These are phyloP conservation scores for Pagetopsis macropterus DNA, from an alignment of 2,797 vertebrate species.

Conservation along the genomic window DNA sequence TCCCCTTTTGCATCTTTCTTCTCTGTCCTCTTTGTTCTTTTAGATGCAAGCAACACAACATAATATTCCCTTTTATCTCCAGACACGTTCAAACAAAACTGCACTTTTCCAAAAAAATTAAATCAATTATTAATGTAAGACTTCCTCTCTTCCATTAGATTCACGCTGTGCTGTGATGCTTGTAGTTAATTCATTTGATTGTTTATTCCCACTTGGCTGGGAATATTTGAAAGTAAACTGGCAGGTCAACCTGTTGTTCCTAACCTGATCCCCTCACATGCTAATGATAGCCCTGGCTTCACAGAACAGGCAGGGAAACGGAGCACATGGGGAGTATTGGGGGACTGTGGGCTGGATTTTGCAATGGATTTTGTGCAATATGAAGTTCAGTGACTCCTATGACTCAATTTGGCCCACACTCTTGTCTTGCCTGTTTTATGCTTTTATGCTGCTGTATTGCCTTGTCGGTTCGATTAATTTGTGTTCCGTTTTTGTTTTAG, in stretches of 20 bases:
- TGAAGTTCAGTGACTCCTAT: constrained; percentile 45
- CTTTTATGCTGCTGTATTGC: too few species aligned
- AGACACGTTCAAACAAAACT: constrained; percentile 7
- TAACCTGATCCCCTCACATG: constrained; percentile 53
- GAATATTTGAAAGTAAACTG: constrained; percentile 21
- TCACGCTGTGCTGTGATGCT: not conserved
- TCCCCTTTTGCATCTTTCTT: not conserved
- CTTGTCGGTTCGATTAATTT: too few species aligned
- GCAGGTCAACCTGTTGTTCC: constrained; percentile 35
- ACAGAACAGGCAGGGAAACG: constrained; percentile 46
- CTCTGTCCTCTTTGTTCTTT: constrained; percentile 19
- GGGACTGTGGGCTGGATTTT: constrained; percentile 51
- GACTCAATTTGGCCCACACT: constrained; percentile 39
- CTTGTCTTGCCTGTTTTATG: too few species aligned
- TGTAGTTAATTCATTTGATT: constrained; percentile 1
- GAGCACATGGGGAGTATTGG: constrained; percentile 48
- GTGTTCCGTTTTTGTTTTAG: too few species aligned
- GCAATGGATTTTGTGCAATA: constrained; percentile 51
- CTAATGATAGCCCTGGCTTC: constrained; percentile 65
- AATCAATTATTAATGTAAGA: not conserved
- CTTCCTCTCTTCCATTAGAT: not conserved
- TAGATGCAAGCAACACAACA: not conserved
- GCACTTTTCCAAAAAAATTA: not conserved
- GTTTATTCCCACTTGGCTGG: not conserved
- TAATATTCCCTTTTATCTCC: constrained; percentile 12